Conservation (phyloP, 92 coral and sea anemone species). For the Siderastrea radians region DNA sequence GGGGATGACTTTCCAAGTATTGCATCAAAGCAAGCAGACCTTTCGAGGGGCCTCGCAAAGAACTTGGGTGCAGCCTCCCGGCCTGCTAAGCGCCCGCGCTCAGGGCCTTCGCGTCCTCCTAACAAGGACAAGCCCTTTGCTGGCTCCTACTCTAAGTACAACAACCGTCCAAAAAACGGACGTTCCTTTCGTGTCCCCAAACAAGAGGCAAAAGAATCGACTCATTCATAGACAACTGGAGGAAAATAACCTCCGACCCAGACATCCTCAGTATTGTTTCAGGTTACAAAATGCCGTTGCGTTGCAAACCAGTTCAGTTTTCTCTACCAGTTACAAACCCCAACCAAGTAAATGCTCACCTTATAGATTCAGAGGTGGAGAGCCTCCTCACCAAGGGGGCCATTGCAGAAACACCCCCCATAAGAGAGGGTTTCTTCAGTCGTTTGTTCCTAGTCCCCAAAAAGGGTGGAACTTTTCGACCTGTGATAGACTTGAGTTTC, state of each 20-base stretch:
- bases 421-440: constrained; percentile 8
- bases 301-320: constrained; percentile 27
- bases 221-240: constrained; percentile 30
- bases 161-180: constrained; percentile 20
- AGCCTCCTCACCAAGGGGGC: not conserved
- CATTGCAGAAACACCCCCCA: not conserved
- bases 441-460: constrained; percentile 52
- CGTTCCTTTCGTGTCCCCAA: constrained; percentile 36
- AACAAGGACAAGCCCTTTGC: not conserved
- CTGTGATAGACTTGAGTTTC: constrained; percentile 51
- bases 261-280: constrained; percentile 22
- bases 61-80: constrained; percentile 12
- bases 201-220: constrained; percentile 21
- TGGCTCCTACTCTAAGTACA: not conserved
- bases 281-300: constrained; percentile 28
- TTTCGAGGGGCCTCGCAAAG: constrained; percentile 7
- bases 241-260: constrained; percentile 29
- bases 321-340: not conserved
- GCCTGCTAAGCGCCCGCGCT: constrained; percentile 2
- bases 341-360: not conserved
- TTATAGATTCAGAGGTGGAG: not conserved
- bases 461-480: not conserved
- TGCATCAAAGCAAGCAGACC: not conserved
- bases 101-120: not conserved
- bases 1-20: no score